Conservation (phyloP, 2,888 invertebrate species). For the Drosophila fungiperda region DNA sequence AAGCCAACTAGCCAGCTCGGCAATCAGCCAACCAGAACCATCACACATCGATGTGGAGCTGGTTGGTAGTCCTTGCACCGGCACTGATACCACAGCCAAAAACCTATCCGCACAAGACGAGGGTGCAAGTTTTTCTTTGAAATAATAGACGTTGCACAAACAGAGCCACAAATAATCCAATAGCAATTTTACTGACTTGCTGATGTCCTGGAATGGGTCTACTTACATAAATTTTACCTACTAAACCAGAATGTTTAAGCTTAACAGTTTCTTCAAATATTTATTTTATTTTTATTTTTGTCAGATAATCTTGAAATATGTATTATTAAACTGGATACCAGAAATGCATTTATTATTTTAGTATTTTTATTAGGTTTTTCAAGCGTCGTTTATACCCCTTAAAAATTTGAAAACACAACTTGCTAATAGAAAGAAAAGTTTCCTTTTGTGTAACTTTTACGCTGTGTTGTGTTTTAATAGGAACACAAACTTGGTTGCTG, state of each 20-base stretch:
- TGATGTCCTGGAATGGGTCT: constrained; percentile 6
- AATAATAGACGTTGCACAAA: constrained; percentile 62
- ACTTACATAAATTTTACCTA: neutral
- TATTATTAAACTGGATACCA: neutral
- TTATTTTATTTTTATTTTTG: neutral
- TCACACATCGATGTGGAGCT: constrained; percentile 5
- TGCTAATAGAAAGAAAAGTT: constrained; percentile 69
- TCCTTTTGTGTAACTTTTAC: constrained; percentile 76
- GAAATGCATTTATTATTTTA: neutral
- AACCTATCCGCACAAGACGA: constrained; percentile 29
- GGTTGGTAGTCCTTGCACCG: neutral
- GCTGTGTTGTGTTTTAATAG: constrained; percentile 77
- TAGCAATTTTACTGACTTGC: neutral
- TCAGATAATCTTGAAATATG: neutral
- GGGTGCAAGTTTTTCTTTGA: constrained; percentile 65
- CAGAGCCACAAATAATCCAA: constrained; percentile 1
- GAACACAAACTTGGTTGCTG: constrained; percentile 67
- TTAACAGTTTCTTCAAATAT: neutral
- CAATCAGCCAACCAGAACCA: constrained; percentile 19
- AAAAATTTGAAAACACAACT: constrained; percentile 31
- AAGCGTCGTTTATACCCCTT: constrained; percentile 21
- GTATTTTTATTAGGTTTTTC: neutral
- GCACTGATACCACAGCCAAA: constrained; percentile 8
- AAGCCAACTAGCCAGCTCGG: constrained; percentile 30
- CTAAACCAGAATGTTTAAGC: neutral